These are phyloP conservation scores for Desmophyllum pertusum DNA, from an alignment of 92 coral and sea anemone genomes.

Conservation along the genomic window DNA sequence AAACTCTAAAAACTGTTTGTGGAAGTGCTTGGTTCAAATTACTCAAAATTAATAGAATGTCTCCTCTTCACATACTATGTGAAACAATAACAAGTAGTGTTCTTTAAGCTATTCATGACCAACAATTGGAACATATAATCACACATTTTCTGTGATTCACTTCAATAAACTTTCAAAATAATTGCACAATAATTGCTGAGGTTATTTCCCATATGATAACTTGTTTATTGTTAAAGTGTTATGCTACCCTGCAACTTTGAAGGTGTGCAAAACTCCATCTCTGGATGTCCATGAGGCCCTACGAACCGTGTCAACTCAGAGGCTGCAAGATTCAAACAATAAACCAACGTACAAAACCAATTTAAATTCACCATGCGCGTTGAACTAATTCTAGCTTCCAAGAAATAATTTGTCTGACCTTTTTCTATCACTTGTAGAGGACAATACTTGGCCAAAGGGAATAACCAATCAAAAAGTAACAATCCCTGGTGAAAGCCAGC, in stretches of 20 bases:
- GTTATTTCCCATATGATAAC: neutral
- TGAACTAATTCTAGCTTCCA: neutral
- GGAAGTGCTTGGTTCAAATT: neutral
- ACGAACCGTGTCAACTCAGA: slow-evolving; percentile 38
- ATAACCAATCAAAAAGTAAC: neutral
- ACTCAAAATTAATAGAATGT: slow-evolving; percentile 21
- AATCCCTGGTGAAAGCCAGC: too few species aligned
- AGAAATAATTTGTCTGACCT: neutral
- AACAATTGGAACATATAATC: neutral
- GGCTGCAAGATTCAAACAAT: slow-evolving; percentile 51
- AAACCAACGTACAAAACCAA: slow-evolving; percentile 46
- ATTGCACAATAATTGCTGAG: neutral
- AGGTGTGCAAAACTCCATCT: slow-evolving; percentile 51
- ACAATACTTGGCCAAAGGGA: neutral
- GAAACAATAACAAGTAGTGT: neutral
- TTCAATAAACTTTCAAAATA: neutral
- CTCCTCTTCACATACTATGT: neutral
- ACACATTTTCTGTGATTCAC: neutral
- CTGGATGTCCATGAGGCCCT: slow-evolving; percentile 43
- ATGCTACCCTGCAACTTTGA: slow-evolving; percentile 52
- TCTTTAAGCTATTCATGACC: neutral
- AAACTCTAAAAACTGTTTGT: too few species aligned
- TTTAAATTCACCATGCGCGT: slow-evolving; percentile 13
- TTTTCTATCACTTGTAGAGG: neutral
- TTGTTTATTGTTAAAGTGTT: slow-evolving; percentile 9